Conservation (phyloP, 2,797 vertebrate species). For the Chelonia mydas region DNA sequence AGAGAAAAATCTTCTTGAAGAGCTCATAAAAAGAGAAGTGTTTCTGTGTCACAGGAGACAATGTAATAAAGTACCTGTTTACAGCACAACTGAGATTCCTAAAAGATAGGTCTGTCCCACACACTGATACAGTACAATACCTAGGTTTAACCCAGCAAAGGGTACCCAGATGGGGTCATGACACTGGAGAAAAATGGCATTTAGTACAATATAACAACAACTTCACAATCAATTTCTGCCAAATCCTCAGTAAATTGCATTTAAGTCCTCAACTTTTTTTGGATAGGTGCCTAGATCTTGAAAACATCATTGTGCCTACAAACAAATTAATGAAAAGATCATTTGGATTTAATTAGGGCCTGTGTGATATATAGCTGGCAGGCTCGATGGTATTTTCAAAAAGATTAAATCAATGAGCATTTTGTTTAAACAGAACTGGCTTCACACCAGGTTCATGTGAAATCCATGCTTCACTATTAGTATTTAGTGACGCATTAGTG, state of each 20-base stretch:
- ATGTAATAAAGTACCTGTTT: background rate
- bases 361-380: background rate
- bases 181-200: slow-evolving; percentile 19
- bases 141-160: background rate
- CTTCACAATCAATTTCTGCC: background rate
- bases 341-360: slow-evolving; percentile 8
- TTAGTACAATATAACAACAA: background rate
- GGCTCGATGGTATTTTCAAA: background rate
- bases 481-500: background rate
- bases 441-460: background rate
- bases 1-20: background rate
- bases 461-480: background rate
- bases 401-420: background rate
- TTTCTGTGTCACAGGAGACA: background rate
- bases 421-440: background rate
- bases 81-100: background rate
- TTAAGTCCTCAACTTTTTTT: background rate
- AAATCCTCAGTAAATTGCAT: slow-evolving; percentile 13
- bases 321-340: background rate
- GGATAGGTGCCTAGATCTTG: background rate
- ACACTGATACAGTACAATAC: background rate
- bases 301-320: slow-evolving; percentile 39
- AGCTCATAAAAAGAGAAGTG: background rate
- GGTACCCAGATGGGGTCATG: background rate
- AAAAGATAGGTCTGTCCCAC: background rate